Percentiles rank a stretch among this genome's conserved stretches.
Conservation (phyloP, 2,888 invertebrate species). For the Sinotaia quadrata region DNA sequence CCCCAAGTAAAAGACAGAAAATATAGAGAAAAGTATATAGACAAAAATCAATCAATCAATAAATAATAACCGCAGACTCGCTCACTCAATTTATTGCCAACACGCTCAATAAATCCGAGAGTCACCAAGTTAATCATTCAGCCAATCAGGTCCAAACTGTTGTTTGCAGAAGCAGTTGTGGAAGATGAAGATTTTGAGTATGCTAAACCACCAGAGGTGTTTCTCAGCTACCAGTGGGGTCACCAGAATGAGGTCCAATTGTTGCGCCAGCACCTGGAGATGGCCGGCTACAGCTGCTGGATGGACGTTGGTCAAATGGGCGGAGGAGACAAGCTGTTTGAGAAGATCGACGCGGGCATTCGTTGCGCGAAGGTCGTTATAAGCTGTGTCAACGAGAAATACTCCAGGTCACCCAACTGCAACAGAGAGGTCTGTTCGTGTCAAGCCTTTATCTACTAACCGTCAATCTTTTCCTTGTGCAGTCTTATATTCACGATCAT, state of each 20-base stretch:
- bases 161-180: constrained; percentile 49
- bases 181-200: constrained; percentile 50
- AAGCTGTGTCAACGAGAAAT: constrained; percentile 64
- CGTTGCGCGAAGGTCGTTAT: constrained; percentile 63
- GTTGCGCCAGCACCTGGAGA: constrained; percentile 62
- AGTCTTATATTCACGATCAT: no score
- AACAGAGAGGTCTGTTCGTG: constrained; percentile 68
- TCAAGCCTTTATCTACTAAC: no score
- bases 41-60: no score
- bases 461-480: no score
- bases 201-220: constrained; percentile 45
- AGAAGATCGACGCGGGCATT: constrained; percentile 68
- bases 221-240: constrained; percentile 69
- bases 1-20: no score
- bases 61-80: no score
- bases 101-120: no score
- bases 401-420: constrained; percentile 69
- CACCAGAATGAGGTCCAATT: constrained; percentile 67
- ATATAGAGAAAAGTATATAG: no score
- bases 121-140: no score
- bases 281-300: constrained; percentile 69
- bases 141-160: no score
- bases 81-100: no score
- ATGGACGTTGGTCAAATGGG: constrained; percentile 72
- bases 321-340: constrained; percentile 69